Base-by-base conservation (phyloP, 2,888 invertebrate genomes). In the Anticlea derivata region DNA sequence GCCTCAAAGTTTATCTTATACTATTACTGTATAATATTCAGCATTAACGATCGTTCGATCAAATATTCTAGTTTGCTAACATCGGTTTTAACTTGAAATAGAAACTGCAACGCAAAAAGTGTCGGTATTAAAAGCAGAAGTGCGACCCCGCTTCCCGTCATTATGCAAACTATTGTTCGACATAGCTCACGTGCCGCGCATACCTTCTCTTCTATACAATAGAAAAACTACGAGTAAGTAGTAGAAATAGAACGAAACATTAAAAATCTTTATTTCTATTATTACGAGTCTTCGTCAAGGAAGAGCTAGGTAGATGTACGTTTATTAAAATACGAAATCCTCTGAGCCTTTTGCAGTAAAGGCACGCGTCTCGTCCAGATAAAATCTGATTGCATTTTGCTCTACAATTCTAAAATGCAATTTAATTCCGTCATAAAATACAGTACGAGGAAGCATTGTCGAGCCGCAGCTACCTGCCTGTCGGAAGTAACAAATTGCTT, bases 361-460 rank as follows among this genome's bases (percentile, higher is more conserved):
- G 17, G 12, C 39, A 27, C 40, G 41, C n/a, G 29, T 29, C 4
- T 7, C 4, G 20, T 41, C 27, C 7, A 22, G 44, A 38, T 39
- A 27, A 17, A 39, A 50, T 45, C 17, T 30, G 34, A 39, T 45
- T 39, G 43, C 30, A 35, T 2, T n/a, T 29, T 27, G 34, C 44
- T 22, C 31, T 50, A 29, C 44, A 23, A 35, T 50, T 35, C 45
- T 40, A 50, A 50, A 45, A 40, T 50, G 45, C 50, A 45, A 50
- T 50, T 35, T 33, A 50, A 8, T 31, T 7, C 3, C 11, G 11
- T 33, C 39, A 12, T 12, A 8, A 29, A 7, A 41, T 23, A 11
- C 35, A 11, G 13, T 23, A 23, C 22, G 23, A 22, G n/a, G 13
- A 8, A 31, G 7, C 31, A 13, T 7, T 12, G 12, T 30, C 12